Evolutionary conservation across 92 coral and sea anemone species (phyloP).

Genomic region (Umimayanthus kanabou): DNA sequence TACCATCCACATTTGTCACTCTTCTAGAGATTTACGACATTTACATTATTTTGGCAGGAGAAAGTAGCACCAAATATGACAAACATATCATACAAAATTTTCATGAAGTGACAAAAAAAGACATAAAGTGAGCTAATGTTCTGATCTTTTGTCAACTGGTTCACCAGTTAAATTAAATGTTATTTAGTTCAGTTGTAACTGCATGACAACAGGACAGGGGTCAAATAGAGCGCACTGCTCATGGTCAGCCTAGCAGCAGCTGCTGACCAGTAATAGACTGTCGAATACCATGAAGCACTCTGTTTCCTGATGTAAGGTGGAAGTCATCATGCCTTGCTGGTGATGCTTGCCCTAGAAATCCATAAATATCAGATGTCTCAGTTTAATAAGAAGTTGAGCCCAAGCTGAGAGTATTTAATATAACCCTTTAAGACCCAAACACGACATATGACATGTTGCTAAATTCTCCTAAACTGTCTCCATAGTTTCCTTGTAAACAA

Average conservation of each 20-base stretch:
- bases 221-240: background rate
- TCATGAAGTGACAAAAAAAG: no score
- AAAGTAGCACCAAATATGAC: no score
- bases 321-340: slow-evolving; percentile 51
- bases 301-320: slow-evolving; percentile 73
- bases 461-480: no score
- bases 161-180: no score
- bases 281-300: slow-evolving; percentile 60
- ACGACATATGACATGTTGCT: no score
- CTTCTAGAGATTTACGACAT: background rate
- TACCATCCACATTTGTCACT: background rate
- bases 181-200: background rate
- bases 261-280: slow-evolving; percentile 40
- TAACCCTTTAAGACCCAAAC: no score
- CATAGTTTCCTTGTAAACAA: no score
- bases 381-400: background rate
- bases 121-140: no score
- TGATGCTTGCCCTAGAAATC: slow-evolving; percentile 36
- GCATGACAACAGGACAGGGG: background rate
- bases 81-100: no score
- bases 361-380: background rate
- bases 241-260: slow-evolving; percentile 24
- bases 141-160: background rate
- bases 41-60: no score
- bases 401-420: no score